Evolutionary conservation across 1,140 invertebrate species (phyloP), one percentile per base, ranked within the genome.

Genomic region (Monochamus saltuarius): DNA sequence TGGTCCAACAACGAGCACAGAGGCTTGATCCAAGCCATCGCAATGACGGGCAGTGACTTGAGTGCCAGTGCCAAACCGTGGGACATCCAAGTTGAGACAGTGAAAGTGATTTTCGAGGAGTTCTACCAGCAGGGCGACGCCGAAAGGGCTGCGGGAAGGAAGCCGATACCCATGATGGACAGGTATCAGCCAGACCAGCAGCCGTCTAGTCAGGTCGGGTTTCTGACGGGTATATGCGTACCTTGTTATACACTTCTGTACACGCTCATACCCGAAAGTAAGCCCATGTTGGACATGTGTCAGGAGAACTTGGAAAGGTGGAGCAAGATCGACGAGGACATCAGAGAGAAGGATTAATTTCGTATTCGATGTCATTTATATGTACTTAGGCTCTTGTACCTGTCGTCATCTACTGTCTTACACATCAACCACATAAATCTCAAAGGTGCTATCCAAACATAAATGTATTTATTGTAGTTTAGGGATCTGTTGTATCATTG

Each of bases 81-180:
- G 90, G 82, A 89, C n/a, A 78, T 90, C n/a, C 90, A 93, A 77
- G 81, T 84, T 1, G 83, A 89, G 73, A 92, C 88, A 0, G 90
- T 92, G 1, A 85, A 86, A 66, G 87, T 89, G 4, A 92, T 94
- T 61, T 91, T 92, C 77, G 87, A 92, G 71, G 91, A 94, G 72
- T 94, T 94, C 76, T 93, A 92, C 76, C 84, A 88, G 64, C 89
- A 92, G 78, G 89, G 81, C 29, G 90, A 93, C 73, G 86, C 85
- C 34, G 90, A 92, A 73, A 80, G 83, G 61, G 79, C 79, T 9
- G 82, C 83, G 42, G 90, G 90, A 1, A 80, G 83, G 53, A 80
- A 75, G 29, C 90, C 91, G 0, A 86, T 91, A 57, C 83, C 89
- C 1, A 92, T 93, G 88, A 93, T 94, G 90, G 90, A 94, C 70